Percentiles rank a stretch among this genome's conserved stretches.
These are phyloP conservation scores for Danio kyathit DNA, from an alignment of 2,797 vertebrate genomes.

Conservation along the genomic window DNA sequence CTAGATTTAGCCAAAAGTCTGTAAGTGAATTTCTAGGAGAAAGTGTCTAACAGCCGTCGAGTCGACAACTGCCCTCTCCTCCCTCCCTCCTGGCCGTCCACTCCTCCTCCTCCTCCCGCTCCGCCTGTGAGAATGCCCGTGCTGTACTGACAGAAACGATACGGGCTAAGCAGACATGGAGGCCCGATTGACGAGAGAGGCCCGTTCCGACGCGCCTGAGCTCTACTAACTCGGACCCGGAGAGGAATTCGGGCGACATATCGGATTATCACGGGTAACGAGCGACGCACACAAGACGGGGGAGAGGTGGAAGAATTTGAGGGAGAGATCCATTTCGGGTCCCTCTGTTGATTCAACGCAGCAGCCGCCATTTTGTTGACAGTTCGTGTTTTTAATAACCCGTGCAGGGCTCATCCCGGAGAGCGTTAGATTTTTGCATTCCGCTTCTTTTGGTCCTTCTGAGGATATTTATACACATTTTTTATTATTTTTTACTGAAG, in stretches of 20 bases:
- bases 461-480: neutral
- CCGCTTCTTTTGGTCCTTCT: constrained; percentile 34
- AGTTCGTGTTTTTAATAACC: constrained; percentile 84
- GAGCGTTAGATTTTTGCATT: constrained; percentile 59
- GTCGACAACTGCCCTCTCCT: constrained; percentile 68
- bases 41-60: constrained; percentile 64
- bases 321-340: constrained; percentile 85
- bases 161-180: constrained; percentile 87
- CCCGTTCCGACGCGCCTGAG: constrained; percentile 80
- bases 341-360: constrained; percentile 86
- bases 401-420: constrained; percentile 69
- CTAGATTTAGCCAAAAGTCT: neutral
- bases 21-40: constrained; percentile 4
- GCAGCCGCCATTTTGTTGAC: constrained; percentile 88
- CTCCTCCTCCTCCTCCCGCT: constrained; percentile 53
- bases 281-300: constrained; percentile 64
- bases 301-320: constrained; percentile 66
- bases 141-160: constrained; percentile 84
- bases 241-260: constrained; percentile 68
- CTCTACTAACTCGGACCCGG: constrained; percentile 75
- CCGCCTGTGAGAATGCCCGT: constrained; percentile 80
- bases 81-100: constrained; percentile 60
- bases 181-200: constrained; percentile 83
- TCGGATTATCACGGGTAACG: constrained; percentile 69
- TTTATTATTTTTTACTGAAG: neutral